These are phyloP conservation scores for Momotus momota DNA, from an alignment of 2,797 vertebrate species.

Conservation along the genomic window DNA sequence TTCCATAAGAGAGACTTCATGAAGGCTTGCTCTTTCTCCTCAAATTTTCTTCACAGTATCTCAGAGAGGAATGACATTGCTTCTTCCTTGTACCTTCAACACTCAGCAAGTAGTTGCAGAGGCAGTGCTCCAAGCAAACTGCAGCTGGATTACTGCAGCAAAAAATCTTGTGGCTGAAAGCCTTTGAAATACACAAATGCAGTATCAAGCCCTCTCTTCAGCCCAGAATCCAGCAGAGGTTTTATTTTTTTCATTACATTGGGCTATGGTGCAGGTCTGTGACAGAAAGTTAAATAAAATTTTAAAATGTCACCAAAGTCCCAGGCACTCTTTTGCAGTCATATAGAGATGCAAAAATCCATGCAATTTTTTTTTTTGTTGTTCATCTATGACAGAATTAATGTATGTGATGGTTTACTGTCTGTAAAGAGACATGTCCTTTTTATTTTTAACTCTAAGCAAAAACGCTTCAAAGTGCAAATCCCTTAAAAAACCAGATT, in stretches of 20 bases:
- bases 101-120: background rate
- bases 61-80: background rate
- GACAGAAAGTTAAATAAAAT: background rate
- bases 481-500: background rate
- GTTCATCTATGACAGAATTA: background rate
- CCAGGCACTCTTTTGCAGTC: background rate
- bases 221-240: background rate
- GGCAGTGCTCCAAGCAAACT: background rate
- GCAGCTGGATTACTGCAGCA: background rate
- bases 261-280: background rate
- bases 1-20: background rate
- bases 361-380: background rate
- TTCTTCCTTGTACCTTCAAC: background rate
- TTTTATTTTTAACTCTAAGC: constrained; percentile 43
- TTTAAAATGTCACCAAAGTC: background rate
- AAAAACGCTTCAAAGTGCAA: constrained; percentile 17
- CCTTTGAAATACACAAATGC: background rate
- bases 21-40: background rate
- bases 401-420: background rate
- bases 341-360: background rate
- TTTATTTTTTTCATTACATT: background rate
- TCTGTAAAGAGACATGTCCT: background rate
- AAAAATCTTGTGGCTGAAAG: background rate
- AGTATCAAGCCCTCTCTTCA: background rate
- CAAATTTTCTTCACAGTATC: background rate